phyloP scores from a whole-genome alignment of 1,140 invertebrate genomes.

The Daktulosphaira vitifoliae region DNA sequence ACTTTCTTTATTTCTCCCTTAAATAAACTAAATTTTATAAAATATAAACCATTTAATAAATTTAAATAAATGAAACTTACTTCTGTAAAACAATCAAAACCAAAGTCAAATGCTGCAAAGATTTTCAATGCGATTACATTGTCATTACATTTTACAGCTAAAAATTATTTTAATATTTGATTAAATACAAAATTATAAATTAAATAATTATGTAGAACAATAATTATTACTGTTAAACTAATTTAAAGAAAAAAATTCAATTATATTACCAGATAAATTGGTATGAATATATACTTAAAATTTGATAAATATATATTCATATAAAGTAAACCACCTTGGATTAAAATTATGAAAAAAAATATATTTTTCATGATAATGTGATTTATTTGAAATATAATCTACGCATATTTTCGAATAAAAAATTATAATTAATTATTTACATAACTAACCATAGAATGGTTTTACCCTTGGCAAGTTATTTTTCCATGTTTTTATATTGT shows the following conservation, averaged over 20 bases:
- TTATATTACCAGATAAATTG: too few species aligned
- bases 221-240: neutral
- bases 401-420: too few species aligned
- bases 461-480: slow-evolving; percentile 75
- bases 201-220: slow-evolving; percentile 7
- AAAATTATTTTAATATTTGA: too few species aligned
- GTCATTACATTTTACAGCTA: slow-evolving; percentile 96
- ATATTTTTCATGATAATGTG: too few species aligned
- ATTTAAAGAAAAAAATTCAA: too few species aligned
- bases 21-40: slow-evolving; percentile 40
- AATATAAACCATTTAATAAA: too few species aligned
- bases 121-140: slow-evolving; percentile 69
- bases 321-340: too few species aligned
- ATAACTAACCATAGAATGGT: slow-evolving; percentile 78
- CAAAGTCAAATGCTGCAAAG: slow-evolving; percentile 73
- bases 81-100: slow-evolving; percentile 96
- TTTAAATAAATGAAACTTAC: slow-evolving; percentile 40
- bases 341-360: too few species aligned
- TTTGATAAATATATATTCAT: too few species aligned
- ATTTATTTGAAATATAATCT: slow-evolving; percentile 37
- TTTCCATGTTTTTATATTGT: slow-evolving; percentile 77
- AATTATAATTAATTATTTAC: neutral
- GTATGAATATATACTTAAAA: too few species aligned
- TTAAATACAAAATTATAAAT: slow-evolving; percentile 28
- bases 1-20: slow-evolving; percentile 77